Percentiles rank a stretch among this genome's conserved stretches.
These are phyloP conservation scores for Gasteruption jaculator DNA, from an alignment of 2,888 invertebrate genomes.

Conservation along the genomic window DNA sequence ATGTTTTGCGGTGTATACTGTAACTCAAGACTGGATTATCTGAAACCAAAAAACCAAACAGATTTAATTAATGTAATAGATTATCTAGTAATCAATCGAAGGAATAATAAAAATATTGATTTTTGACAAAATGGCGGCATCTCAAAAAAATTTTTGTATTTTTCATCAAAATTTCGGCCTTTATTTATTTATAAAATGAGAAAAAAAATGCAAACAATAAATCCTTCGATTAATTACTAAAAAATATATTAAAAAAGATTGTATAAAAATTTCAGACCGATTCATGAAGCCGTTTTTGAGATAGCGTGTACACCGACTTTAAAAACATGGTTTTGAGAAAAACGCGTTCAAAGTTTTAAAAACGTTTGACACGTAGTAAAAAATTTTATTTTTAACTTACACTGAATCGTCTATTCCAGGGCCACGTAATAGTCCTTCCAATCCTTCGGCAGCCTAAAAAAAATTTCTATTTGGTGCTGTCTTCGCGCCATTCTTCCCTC, in stretches of 20 bases:
- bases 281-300: neutral
- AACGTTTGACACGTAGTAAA: conserved; percentile 11
- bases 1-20: too few species aligned
- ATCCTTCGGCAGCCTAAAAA: conserved; percentile 17
- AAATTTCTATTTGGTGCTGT: conserved; percentile 16
- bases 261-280: neutral
- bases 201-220: too few species aligned
- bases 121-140: too few species aligned
- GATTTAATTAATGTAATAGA: too few species aligned
- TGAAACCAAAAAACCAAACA: too few species aligned
- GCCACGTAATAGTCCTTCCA: conserved; percentile 14
- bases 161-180: too few species aligned
- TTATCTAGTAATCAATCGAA: too few species aligned
- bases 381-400: conserved; percentile 16
- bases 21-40: too few species aligned
- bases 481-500: conserved; percentile 26
- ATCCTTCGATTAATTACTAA: too few species aligned
- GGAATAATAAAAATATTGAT: too few species aligned
- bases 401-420: conserved; percentile 19
- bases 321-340: conserved; percentile 3
- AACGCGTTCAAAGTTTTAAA: conserved; percentile 8
- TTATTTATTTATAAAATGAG: too few species aligned
- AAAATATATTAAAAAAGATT: neutral
- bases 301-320: neutral
- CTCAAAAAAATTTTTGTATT: too few species aligned